A percentile compares a stretch with the other conserved stretches of the same genome.
These are phyloP conservation scores for Geopemphigus sp. DNA, from an alignment of 1,140 invertebrate species.

Conservation along the genomic window DNA sequence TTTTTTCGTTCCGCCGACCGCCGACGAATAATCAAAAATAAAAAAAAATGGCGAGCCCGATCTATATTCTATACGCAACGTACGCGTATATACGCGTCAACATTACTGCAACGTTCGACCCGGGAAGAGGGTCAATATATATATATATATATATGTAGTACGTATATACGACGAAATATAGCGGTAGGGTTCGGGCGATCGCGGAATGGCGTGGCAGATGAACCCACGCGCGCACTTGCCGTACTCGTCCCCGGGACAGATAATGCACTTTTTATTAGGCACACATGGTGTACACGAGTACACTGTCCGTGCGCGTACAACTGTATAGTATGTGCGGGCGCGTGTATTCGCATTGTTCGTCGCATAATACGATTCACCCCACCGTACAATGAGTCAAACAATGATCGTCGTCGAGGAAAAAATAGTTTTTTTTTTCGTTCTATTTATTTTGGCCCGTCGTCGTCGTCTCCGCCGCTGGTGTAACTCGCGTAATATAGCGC, in stretches of 20 bases:
- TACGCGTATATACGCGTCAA: too few species aligned
- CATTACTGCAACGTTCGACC: too few species aligned
- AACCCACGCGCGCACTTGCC: constrained; percentile 42
- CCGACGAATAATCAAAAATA: too few species aligned
- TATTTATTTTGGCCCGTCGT: background rate
- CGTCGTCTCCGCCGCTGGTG: background rate
- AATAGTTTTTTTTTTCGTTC: constrained; percentile 44
- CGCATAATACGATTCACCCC: constrained; percentile 41
- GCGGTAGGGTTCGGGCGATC: background rate
- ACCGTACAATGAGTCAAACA: constrained; percentile 24
- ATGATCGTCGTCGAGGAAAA: constrained; percentile 27
- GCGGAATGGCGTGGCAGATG: constrained; percentile 13
- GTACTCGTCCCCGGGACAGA: constrained; percentile 14
- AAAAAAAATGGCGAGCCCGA: too few species aligned
- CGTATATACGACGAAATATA: too few species aligned
- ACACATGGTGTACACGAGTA: constrained; percentile 39
- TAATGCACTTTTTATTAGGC: constrained; percentile 50
- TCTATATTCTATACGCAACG: too few species aligned
- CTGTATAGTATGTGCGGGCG: background rate
- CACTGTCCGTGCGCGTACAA: background rate
- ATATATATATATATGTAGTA: too few species aligned
- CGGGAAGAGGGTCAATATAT: too few species aligned
- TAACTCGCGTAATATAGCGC: too few species aligned
- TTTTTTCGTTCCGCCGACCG: too few species aligned
- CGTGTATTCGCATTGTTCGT: constrained; percentile 1